Conservation (phyloP, 2,888 invertebrate genomes). For the Cremastobaeus sp. region DNA sequence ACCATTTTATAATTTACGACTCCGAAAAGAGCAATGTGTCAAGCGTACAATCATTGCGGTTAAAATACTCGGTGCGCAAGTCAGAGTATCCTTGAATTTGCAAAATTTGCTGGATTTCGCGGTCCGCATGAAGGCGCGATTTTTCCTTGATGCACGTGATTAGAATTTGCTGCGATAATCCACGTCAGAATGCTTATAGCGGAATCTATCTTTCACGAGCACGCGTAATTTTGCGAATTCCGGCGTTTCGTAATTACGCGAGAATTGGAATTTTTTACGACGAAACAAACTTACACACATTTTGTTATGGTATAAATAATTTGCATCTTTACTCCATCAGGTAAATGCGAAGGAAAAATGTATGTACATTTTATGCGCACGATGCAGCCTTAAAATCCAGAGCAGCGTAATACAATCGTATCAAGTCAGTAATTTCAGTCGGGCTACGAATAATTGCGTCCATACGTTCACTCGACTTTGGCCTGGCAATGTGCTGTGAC, state of each 20-base stretch:
- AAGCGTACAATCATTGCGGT: conserved; percentile 43
- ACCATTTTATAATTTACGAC: conserved; percentile 46
- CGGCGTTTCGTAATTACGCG: too few species aligned
- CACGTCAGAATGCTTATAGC: too few species aligned
- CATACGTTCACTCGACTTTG: conserved; percentile 49
- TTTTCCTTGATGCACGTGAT: conserved; percentile 25
- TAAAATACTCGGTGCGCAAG: conserved; percentile 46
- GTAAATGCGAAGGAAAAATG: too few species aligned
- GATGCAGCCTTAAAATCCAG: conserved; percentile 42
- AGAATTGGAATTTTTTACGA: too few species aligned
- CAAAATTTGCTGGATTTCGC: conserved; percentile 31
- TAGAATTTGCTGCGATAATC: conserved; percentile 16
- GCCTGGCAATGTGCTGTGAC: conserved; percentile 57
- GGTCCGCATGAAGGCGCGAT: conserved; percentile 7
- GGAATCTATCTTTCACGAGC: too few species aligned
- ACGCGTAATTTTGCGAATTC: too few species aligned
- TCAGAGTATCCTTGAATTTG: conserved; percentile 37
- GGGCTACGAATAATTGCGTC: conserved; percentile 54
- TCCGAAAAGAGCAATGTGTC: conserved; percentile 48
- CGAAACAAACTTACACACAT: too few species aligned
- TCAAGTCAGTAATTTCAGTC: conserved; percentile 56
- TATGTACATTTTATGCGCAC: conserved; percentile 46
- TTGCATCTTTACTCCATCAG: too few species aligned
- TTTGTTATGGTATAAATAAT: too few species aligned
- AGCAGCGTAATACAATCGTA: conserved; percentile 48